Base-by-base conservation (phyloP, 2,888 invertebrate genomes). In the Amphimallon solstitiale region DNA sequence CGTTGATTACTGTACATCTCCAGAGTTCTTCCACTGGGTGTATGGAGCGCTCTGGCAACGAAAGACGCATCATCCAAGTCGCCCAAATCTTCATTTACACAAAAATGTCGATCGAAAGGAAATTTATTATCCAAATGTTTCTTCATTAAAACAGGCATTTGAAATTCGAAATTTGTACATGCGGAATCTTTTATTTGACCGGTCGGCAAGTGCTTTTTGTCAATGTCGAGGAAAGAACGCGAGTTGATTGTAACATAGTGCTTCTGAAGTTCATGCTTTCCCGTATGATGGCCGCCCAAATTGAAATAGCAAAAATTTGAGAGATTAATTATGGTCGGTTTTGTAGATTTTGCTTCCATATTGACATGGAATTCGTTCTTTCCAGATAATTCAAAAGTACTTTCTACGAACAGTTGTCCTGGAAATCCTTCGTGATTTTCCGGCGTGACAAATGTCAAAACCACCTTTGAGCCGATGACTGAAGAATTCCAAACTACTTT, bases 291-390 rank as follows among this genome's bases (percentile, higher is more conserved):
- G 10, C 96, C 97, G 37, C 90, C 93, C 40, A 98, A 85, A 82
- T 98, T 98, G 81, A 97, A 96, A 80, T 92, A 97, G 0, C 91
- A 87, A 73, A 95, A 90, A 80, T 92, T 93, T 54, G 94, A 93
- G 61, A 98, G 82, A 80, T 94, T 95, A 66, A 97, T 84, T 1
- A 93, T 89, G 0, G 96, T 96, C 0, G 92, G 86, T 76, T 91
- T 90, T 2, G 89, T 89, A 1, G 90, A 87, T 4, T 87, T 87
- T 12, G 93, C 94, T 67, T 85, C 87, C 86, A 93, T 93, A 63
- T 88, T 85, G 3, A 97, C 88, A 66, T 86, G 84, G 46, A 97
- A 84, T 64, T 89, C 88, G 77, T 94, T 93, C 71, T 90, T 89
- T 12, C 88, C 86, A 6, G 87, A 89, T n/a, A 96, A 85, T 71